phyloP scores from a whole-genome alignment of 2,888 invertebrate species.

The Ormyrus nitidulus region DNA sequence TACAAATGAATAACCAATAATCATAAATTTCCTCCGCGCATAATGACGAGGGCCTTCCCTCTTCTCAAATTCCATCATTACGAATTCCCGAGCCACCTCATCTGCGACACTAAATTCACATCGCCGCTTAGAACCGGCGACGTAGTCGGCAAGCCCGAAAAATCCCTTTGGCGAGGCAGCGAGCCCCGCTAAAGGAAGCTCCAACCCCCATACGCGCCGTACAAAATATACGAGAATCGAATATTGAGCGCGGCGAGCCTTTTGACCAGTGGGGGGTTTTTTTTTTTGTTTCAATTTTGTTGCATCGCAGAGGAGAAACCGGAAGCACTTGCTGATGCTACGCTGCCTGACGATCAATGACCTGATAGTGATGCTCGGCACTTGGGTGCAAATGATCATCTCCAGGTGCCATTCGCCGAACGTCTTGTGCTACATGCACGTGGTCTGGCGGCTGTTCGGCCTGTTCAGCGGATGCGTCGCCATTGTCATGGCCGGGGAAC shows the following conservation, averaged over 20 bases:
- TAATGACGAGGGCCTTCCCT: no score
- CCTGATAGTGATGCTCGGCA: slow-evolving; percentile 86
- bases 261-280: neutral
- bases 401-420: slow-evolving; percentile 74
- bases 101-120: no score
- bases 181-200: slow-evolving; percentile 7
- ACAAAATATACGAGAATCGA: slow-evolving; percentile 25
- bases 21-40: neutral
- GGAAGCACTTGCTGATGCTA: slow-evolving; percentile 87
- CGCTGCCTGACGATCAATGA: slow-evolving; percentile 88
- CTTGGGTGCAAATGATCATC: slow-evolving; percentile 83
- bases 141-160: neutral
- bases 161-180: slow-evolving; percentile 4
- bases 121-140: no score
- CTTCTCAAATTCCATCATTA: neutral
- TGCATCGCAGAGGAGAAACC: slow-evolving; percentile 80
- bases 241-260: slow-evolving; percentile 3
- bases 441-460: slow-evolving; percentile 88
- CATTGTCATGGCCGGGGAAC: slow-evolving; percentile 90
- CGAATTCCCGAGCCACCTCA: no score
- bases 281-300: slow-evolving; percentile 13
- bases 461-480: slow-evolving; percentile 92
- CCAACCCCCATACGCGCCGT: neutral
- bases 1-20: no score
- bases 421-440: slow-evolving; percentile 81